Evolutionary conservation across 2,113 vertebrate species (phyloP), one percentile per base, ranked within the genome.

Genomic region (Rhegmatorhina hoffmannsi): DNA sequence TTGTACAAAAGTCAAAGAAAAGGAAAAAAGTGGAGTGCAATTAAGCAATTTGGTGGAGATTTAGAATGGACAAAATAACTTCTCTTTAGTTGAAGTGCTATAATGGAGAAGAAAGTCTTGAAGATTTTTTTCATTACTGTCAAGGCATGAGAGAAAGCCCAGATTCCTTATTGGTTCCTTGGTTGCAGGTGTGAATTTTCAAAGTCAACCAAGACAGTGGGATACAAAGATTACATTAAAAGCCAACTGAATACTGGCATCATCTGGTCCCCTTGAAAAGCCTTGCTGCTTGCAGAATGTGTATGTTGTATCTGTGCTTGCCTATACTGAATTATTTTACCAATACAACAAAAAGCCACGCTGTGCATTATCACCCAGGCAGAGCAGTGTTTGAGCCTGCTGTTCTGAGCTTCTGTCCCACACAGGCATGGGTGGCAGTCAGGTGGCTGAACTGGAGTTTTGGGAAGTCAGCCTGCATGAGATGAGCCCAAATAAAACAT

Each of bases 281-380:
- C 38, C 24, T 67, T 0, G 1, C 3, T 87, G 46, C 16, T 24
- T 72, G n/a, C 26, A 14, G 10, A 38, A 25, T 21, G 5, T 15
- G 11, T 12, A 2, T 17, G 4, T 18, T 68, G 18, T 28, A 6
- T 24, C 17, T 36, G 7, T n/a, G 3, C 5, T 69, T 52, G 26
- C n/a, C 64, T 33, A 8, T 33, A 46, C 17, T 10, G 46, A 63
- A 8, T 11, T 60, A 21, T 34, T 74, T 78, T 63, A 66, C 16
- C 34, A 50, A 5, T 11, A 16, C 28, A 40, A 21, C 15, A 47
- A 47, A 33, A 52, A 44, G 9, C n/a, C 49, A 53, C 13, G 11
- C 20, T 33, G 4, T 0, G 0, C 36, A 20, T 58, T 47, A 20
- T 58, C 15, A 17, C 13, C 1, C 26, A 80, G 19, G 26, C 36